phyloP scores from a whole-genome alignment of 2,888 invertebrate genomes.

The Drosophila paracracens region DNA sequence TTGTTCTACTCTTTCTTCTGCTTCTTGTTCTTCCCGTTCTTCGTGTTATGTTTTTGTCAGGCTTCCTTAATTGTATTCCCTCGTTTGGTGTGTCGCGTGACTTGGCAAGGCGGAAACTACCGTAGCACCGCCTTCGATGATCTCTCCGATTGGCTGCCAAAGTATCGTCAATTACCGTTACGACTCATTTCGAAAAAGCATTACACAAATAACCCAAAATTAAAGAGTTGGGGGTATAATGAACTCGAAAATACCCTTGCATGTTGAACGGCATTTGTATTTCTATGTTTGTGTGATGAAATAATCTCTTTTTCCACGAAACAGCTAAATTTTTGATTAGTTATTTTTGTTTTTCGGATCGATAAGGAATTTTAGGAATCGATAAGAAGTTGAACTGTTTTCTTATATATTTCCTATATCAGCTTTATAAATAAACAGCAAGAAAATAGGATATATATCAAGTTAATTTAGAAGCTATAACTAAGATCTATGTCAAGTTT shows the following conservation, averaged over 20 bases:
- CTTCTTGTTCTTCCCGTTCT: neutral
- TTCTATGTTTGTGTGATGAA: neutral
- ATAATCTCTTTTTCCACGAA: neutral
- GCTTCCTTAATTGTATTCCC: slow-evolving; percentile 39
- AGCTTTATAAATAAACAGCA: neutral
- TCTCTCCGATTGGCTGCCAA: slow-evolving; percentile 57
- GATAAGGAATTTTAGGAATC: neutral
- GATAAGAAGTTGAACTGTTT: neutral
- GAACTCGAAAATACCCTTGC: neutral
- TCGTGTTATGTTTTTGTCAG: slow-evolving; percentile 11
- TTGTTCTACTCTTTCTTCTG: neutral
- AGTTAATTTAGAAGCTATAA: neutral
- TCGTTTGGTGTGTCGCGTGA: slow-evolving; percentile 41
- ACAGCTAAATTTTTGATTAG: neutral
- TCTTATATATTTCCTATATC: neutral
- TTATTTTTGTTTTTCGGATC: neutral
- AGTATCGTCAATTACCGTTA: slow-evolving; percentile 63
- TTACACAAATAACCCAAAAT: neutral
- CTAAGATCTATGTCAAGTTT: neutral
- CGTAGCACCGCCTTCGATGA: slow-evolving; percentile 61
- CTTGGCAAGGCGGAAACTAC: slow-evolving; percentile 44
- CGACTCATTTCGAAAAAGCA: slow-evolving; percentile 32
- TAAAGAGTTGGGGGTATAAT: neutral
- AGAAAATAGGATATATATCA: neutral
- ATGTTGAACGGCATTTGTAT: neutral